Evolutionary conservation across 2,113 vertebrate species (phyloP).

Genomic region (Tichodroma muraria): DNA sequence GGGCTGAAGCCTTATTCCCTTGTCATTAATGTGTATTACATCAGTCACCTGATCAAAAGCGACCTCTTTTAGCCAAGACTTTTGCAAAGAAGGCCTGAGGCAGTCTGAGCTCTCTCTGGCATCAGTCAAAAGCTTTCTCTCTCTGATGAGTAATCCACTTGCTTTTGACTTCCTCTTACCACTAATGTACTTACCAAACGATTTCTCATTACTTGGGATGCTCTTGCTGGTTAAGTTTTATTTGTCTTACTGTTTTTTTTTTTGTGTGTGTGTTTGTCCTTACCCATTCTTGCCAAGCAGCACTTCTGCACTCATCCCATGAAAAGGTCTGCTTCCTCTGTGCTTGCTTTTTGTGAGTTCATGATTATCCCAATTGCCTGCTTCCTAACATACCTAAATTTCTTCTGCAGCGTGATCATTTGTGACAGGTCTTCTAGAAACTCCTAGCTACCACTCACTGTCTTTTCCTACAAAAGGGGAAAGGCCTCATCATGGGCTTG

Average conservation of each 20-base stretch:
- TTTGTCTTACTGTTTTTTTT: not conserved
- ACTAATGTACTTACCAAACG: not conserved
- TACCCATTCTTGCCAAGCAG: not conserved
- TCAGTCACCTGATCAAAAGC: not conserved
- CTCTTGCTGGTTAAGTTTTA: not conserved
- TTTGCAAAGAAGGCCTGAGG: not conserved
- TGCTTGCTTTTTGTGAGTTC: not conserved
- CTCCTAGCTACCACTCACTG: not conserved
- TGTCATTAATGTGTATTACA: not conserved
- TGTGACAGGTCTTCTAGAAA: not conserved
- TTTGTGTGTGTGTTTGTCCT: not conserved
- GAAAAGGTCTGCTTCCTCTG: not conserved
- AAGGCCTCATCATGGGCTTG: not conserved
- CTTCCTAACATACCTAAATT: not conserved
- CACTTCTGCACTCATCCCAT: not conserved
- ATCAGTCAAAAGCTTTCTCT: not conserved
- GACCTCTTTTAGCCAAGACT: not conserved
- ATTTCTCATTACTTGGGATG: not conserved
- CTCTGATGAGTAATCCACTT: not conserved
- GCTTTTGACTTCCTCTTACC: not conserved
- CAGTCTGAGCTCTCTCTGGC: not conserved
- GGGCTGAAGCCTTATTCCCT: not conserved
- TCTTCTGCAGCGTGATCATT: not conserved
- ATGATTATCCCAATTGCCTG: fast-evolving
- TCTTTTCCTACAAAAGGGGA: not conserved